These are phyloP conservation scores for Pecten maximus DNA, from an alignment of 2,888 invertebrate species.

Conservation along the genomic window DNA sequence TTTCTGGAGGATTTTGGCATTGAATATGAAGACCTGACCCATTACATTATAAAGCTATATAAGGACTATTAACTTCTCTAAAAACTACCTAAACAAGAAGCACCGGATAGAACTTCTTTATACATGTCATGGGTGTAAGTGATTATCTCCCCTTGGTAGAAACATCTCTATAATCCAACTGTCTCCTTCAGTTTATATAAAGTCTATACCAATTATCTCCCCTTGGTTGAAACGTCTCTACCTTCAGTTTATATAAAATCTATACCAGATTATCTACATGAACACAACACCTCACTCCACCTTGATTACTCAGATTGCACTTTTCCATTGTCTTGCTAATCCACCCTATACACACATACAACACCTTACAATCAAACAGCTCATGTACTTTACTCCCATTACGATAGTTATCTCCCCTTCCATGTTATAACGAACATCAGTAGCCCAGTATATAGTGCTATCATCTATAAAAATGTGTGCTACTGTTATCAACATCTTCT, in stretches of 20 bases:
- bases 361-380: neutral
- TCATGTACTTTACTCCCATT: neutral
- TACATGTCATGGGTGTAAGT: neutral
- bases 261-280: neutral
- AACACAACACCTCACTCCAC: neutral
- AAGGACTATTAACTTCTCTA: neutral
- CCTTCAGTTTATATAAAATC: neutral
- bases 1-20: neutral
- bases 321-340: slow-evolving; percentile 4
- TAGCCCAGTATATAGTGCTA: neutral
- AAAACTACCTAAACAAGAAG: neutral
- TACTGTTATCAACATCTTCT: neutral
- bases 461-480: neutral
- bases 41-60: neutral
- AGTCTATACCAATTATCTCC: too few relatives aligned
- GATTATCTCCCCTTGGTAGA: slow-evolving; percentile 7
- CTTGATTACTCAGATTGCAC: slow-evolving; percentile 10
- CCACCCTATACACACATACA: neutral
- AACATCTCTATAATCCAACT: neutral
- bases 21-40: neutral
- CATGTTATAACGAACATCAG: neutral
- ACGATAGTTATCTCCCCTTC: neutral
- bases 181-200: too few relatives aligned
- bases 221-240: neutral
- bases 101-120: neutral